These are phyloP conservation scores for Heteropelma amictum DNA, from an alignment of 2,888 invertebrate species.

Conservation along the genomic window DNA sequence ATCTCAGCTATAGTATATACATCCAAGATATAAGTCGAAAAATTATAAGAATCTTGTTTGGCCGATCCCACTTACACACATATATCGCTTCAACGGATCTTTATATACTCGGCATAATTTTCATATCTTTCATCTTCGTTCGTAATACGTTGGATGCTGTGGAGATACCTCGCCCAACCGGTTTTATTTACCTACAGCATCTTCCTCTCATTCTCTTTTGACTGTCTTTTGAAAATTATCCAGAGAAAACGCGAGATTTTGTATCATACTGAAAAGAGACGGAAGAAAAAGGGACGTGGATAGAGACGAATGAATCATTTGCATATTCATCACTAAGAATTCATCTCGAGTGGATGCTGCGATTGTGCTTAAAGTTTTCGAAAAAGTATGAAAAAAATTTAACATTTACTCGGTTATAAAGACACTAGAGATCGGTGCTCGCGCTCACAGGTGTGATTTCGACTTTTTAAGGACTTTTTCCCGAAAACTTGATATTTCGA, in stretches of 20 bases:
- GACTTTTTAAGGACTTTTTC: too few species aligned
- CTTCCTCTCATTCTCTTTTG: not conserved
- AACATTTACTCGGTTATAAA: too few species aligned
- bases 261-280: not conserved
- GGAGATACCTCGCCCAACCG: conserved; percentile 9
- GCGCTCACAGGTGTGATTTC: too few species aligned
- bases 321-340: conserved; percentile 26
- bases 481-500: too few species aligned
- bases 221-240: not conserved
- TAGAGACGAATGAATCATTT: conserved; percentile 29
- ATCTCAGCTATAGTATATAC: too few species aligned
- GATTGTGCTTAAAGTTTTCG: not conserved
- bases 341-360: not conserved
- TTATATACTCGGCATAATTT: conserved; percentile 12
- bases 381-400: too few species aligned
- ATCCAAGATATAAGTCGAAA: not conserved
- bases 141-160: not conserved
- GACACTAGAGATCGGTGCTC: too few species aligned
- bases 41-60: conserved; percentile 12
- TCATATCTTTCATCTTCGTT: not conserved
- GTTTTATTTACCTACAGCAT: conserved; percentile 36
- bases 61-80: not conserved
- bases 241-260: not conserved
- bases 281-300: too few species aligned
- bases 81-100: not conserved